Percentiles rank a stretch among this genome's conserved stretches.
Conservation (phyloP, 2,797 vertebrate species). For the Sebastes taczanowskii region DNA sequence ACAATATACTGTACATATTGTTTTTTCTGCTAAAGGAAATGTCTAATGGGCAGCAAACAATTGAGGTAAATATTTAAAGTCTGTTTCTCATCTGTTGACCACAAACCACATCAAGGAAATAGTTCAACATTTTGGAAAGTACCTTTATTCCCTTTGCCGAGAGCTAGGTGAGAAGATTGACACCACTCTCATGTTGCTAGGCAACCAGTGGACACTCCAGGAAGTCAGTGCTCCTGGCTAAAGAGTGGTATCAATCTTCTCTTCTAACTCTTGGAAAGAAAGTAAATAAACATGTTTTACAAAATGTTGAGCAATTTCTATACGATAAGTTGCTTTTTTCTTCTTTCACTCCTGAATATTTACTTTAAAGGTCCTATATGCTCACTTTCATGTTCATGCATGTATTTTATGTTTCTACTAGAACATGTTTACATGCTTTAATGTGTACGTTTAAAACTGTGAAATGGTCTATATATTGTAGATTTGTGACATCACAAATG, state of each 20-base stretch:
- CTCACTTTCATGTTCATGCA: too few species aligned
- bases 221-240: too few species aligned
- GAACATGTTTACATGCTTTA: too few species aligned
- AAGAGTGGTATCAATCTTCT: neutral
- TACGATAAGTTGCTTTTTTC: neutral
- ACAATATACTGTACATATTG: neutral
- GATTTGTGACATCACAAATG: too few species aligned
- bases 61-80: conserved; percentile 50
- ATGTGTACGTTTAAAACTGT: too few species aligned
- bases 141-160: too few species aligned
- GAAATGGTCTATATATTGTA: too few species aligned
- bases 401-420: too few species aligned
- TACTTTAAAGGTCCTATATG: neutral
- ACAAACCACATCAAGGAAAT: neutral
- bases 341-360: neutral
- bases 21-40: conserved; percentile 33
- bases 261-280: neutral
- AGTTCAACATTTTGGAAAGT: neutral
- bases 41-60: neutral
- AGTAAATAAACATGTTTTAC: neutral
- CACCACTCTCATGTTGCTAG: neutral
- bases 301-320: neutral
- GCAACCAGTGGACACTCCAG: too few species aligned
- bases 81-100: neutral
- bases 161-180: neutral